Conservation (phyloP, 2,113 vertebrate genomes). For the Mormoops blainvillei region DNA sequence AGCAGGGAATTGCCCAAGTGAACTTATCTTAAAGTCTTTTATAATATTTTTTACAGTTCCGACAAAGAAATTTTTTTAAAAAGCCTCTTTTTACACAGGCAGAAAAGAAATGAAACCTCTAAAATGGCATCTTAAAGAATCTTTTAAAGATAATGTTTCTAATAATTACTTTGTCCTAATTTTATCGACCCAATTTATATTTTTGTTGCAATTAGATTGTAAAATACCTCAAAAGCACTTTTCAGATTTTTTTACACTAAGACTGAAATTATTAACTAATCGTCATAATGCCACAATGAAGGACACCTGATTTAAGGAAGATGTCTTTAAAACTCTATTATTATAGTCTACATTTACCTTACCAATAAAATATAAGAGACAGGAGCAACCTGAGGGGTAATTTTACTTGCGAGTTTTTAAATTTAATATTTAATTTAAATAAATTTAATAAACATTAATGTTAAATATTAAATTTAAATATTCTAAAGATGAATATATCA, state of each 20-base stretch:
- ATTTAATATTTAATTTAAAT: neutral
- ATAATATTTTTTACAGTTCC: neutral
- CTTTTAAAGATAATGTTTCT: slow-evolving; percentile 40
- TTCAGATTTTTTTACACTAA: neutral
- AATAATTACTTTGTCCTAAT: neutral
- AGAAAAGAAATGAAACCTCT: neutral
- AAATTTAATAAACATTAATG: too few relatives aligned
- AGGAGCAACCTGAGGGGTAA: neutral
- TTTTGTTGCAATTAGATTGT: slow-evolving; percentile 38
- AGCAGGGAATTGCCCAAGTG: neutral
- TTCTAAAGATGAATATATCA: neutral
- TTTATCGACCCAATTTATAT: slow-evolving; percentile 50
- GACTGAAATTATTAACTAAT: slow-evolving; percentile 2
- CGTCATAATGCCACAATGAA: neutral
- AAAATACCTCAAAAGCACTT: slow-evolving; percentile 35
- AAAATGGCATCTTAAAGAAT: neutral
- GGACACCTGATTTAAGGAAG: neutral
- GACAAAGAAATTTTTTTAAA: neutral
- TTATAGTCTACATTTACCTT: neutral
- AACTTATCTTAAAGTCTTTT: neutral
- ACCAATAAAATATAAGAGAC: neutral
- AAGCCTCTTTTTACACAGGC: neutral
- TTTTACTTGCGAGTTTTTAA: neutral
- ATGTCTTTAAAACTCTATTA: neutral
- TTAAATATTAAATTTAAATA: too few relatives aligned